Percentiles rank a stretch among this genome's conserved stretches.
These are phyloP conservation scores for Oncorhynchus masou DNA, from an alignment of 2,113 vertebrate species.

Conservation along the genomic window DNA sequence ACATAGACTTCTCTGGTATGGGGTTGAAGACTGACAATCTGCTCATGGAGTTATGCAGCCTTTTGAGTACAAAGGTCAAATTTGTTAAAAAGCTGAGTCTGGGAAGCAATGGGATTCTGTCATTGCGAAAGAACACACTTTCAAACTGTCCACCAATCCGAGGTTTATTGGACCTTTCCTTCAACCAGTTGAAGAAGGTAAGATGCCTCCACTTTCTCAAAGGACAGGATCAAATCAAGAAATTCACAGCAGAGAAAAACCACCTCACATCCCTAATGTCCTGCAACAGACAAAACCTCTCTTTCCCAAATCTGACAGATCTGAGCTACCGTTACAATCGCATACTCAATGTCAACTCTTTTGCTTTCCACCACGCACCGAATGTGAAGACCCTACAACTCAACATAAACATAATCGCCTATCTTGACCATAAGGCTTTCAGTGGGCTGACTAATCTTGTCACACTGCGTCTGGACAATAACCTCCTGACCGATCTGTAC, in stretches of 20 bases:
- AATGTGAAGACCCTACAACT: neutral
- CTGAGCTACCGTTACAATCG: neutral
- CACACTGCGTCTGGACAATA: slow-evolving; percentile 81
- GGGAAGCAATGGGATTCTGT: slow-evolving; percentile 4
- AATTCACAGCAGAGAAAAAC: slow-evolving; percentile 66
- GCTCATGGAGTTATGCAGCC: slow-evolving; percentile 30
- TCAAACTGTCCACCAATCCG: slow-evolving; percentile 33
- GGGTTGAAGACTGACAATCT: neutral
- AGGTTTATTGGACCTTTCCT: slow-evolving; percentile 58
- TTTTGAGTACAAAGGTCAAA: slow-evolving; percentile 22
- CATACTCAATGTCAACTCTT: neutral
- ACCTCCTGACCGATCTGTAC: slow-evolving; percentile 78
- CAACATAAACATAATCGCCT: slow-evolving; percentile 55
- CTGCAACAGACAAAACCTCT: neutral
- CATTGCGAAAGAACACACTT: accelerated
- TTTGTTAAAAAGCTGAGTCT: slow-evolving; percentile 38
- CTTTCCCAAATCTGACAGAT: neutral
- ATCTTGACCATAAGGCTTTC: slow-evolving; percentile 62
- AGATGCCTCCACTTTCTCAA: slow-evolving; percentile 37
- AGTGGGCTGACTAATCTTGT: slow-evolving; percentile 61
- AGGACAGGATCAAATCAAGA: neutral
- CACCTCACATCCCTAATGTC: slow-evolving; percentile 20
- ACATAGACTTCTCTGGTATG: slow-evolving; percentile 66
- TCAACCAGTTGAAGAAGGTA: slow-evolving; percentile 44
- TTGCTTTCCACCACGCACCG: neutral